phyloP scores from a whole-genome alignment of 2,113 vertebrate species.

The Gasterosteus aculeatus region DNA sequence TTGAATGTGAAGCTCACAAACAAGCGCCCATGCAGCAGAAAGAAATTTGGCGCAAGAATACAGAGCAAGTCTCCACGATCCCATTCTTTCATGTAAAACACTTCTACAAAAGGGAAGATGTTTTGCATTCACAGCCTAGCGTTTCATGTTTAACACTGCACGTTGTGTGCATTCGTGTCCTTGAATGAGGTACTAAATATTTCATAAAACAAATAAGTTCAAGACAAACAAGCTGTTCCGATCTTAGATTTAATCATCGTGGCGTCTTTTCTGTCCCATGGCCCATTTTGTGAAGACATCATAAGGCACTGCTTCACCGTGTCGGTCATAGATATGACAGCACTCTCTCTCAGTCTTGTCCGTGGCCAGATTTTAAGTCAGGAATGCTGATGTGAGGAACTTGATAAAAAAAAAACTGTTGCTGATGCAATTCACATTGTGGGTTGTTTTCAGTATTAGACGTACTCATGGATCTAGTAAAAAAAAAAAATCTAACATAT shows the following conservation, averaged over 20 bases:
- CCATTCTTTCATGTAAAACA: conserved; percentile 12
- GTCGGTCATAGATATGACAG: conserved; percentile 29
- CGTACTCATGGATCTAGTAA: neutral
- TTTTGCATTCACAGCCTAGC: conserved; percentile 1
- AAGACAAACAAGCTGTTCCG: neutral
- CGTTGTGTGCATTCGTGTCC: conserved; percentile 8
- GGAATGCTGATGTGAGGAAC: conserved; percentile 10
- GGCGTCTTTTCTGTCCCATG: conserved; percentile 2
- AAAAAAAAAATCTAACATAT: neutral
- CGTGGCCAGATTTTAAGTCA: conserved; percentile 13
- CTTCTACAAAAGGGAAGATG: neutral
- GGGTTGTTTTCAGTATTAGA: conserved; percentile 4
- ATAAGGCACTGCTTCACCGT: conserved; percentile 49
- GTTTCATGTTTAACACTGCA: neutral
- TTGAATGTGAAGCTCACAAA: neutral
- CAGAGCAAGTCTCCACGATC: neutral
- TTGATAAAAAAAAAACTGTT: conserved; percentile 7
- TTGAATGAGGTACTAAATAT: neutral
- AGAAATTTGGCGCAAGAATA: neutral
- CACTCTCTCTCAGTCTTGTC: conserved; percentile 22
- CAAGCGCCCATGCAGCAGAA: conserved; percentile 17
- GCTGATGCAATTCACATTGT: conserved; percentile 6
- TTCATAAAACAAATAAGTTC: conserved; percentile 1
- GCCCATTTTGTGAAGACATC: conserved; percentile 22
- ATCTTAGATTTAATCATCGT: conserved; percentile 3